phyloP scores from a whole-genome alignment of 2,797 vertebrate genomes.

The Spinus olivaceus region DNA sequence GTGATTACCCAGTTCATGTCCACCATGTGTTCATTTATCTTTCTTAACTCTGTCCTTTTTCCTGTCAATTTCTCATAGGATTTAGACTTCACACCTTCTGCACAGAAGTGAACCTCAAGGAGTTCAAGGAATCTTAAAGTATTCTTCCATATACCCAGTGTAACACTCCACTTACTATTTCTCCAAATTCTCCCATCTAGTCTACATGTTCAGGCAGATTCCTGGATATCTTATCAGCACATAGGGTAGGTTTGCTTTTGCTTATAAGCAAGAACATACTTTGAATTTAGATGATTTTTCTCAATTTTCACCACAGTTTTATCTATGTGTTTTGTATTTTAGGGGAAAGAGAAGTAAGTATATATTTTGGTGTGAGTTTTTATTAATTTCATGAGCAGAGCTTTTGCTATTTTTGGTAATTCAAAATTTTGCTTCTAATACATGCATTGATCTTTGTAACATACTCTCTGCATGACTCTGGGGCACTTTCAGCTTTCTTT shows the following conservation, averaged over 20 bases:
- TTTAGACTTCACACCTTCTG: not conserved
- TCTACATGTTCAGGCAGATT: not conserved
- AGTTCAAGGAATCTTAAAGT: not conserved
- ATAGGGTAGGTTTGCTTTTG: not conserved
- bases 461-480: not conserved
- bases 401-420: not conserved
- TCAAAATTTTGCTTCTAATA: not conserved
- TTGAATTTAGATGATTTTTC: not conserved
- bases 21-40: not conserved
- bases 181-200: not conserved
- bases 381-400: not conserved
- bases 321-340: not conserved
- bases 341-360: not conserved
- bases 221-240: not conserved
- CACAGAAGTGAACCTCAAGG: not conserved
- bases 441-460: not conserved
- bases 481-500: not conserved
- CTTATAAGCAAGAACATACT: not conserved
- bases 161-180: not conserved
- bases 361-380: not conserved
- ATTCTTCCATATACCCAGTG: not conserved
- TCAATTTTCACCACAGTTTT: not conserved
- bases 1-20: not conserved
- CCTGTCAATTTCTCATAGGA: not conserved
- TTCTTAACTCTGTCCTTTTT: not conserved